These are phyloP conservation scores for Myrmecobius fasciatus DNA, from an alignment of 2,113 vertebrate species.

Conservation along the genomic window DNA sequence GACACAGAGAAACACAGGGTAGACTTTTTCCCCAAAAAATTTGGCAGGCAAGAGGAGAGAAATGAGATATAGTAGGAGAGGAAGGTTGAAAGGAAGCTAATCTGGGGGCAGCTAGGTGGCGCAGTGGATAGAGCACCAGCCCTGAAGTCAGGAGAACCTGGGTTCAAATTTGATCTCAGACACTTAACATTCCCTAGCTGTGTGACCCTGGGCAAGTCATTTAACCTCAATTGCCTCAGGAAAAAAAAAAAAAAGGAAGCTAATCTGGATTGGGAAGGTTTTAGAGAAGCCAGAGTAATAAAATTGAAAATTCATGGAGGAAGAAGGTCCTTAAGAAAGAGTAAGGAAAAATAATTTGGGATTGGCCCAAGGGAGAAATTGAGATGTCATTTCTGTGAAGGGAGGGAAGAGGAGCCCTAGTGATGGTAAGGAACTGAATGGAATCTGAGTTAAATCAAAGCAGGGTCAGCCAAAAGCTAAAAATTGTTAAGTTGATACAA, in stretches of 20 bases:
- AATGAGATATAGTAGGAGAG: background rate
- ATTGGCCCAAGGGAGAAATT: background rate
- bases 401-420: background rate
- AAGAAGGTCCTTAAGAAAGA: background rate
- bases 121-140: no score
- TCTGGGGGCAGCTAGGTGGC: no score
- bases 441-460: background rate
- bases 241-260: background rate
- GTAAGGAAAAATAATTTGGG: background rate
- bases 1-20: background rate
- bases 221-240: no score
- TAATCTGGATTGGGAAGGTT: background rate
- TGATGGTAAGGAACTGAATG: background rate
- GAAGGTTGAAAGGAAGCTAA: background rate
- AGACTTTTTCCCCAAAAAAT: background rate
- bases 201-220: no score
- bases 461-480: background rate
- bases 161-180: no score
- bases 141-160: no score
- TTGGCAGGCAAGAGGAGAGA: background rate
- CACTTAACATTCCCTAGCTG: no score
- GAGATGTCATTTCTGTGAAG: background rate
- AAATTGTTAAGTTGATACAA: background rate
- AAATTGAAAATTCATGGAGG: background rate
- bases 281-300: background rate